Conservation (phyloP, 1,140 invertebrate species). For the Diprion similis region DNA sequence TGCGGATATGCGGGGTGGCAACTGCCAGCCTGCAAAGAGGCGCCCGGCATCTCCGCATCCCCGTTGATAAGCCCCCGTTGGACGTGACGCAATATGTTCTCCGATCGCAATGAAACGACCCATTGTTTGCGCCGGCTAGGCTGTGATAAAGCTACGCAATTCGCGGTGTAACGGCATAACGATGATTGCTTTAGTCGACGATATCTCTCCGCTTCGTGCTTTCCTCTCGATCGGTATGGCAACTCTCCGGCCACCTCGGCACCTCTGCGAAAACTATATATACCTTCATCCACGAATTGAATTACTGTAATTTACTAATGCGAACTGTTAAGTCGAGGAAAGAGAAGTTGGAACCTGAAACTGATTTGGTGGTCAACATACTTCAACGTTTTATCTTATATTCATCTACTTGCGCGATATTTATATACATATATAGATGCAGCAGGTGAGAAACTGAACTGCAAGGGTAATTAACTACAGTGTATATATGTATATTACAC, state of each 20-base stretch:
- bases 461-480: slow-evolving; percentile 24
- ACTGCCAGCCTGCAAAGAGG: no score
- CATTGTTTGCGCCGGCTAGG: slow-evolving; percentile 32
- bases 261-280: no score
- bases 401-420: background rate
- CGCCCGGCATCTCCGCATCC: slow-evolving; percentile 10
- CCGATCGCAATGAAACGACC: slow-evolving; percentile 23
- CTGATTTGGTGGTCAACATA: no score
- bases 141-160: slow-evolving; percentile 38
- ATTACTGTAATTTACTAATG: background rate
- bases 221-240: no score
- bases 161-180: slow-evolving; percentile 24
- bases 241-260: background rate
- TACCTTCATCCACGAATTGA: background rate
- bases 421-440: background rate
- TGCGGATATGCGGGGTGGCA: slow-evolving; percentile 16
- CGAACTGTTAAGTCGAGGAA: background rate
- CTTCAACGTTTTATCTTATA: background rate
- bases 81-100: slow-evolving; percentile 33
- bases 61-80: slow-evolving; percentile 33
- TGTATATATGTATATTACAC: slow-evolving; percentile 12
- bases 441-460: slow-evolving; percentile 19
- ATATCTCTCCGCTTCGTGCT: background rate
- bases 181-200: slow-evolving; percentile 28
- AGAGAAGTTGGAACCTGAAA: background rate